Percentiles rank a stretch among this genome's conserved stretches.
phyloP scores from a whole-genome alignment of 2,797 vertebrate genomes.

The Myripristis murdjan region DNA sequence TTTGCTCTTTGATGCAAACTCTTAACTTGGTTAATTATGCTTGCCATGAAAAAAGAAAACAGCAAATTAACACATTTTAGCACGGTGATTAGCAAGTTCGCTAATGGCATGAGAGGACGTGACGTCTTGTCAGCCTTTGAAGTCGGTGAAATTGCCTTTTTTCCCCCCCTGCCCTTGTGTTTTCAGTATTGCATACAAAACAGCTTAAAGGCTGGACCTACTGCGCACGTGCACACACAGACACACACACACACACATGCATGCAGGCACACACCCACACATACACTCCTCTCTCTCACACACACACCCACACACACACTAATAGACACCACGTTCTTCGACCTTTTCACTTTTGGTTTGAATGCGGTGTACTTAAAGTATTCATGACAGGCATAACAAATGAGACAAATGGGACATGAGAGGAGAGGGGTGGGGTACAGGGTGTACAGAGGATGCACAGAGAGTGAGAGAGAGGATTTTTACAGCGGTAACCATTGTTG shows the following conservation, averaged over 20 bases:
- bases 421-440: constrained; percentile 20
- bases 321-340: constrained; percentile 18
- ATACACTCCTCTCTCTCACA: background rate
- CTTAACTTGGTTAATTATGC: too few relatives aligned
- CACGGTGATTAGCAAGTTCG: background rate
- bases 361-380: constrained; percentile 43
- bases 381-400: constrained; percentile 55
- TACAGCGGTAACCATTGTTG: background rate
- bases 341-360: constrained; percentile 61
- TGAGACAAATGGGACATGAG: constrained; percentile 41
- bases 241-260: background rate
- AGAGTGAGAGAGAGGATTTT: background rate
- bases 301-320: constrained; percentile 4
- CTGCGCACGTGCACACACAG: background rate
- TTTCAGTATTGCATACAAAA: constrained; percentile 18
- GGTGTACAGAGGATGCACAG: background rate
- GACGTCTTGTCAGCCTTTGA: background rate
- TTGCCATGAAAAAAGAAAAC: too few relatives aligned
- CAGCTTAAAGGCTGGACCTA: constrained; percentile 7
- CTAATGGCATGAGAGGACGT: background rate
- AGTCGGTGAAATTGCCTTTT: background rate
- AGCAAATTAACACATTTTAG: too few relatives aligned
- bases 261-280: constrained; percentile 7
- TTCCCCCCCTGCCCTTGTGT: background rate
- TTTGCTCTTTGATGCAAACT: too few relatives aligned